These are phyloP conservation scores for Himantopus leucocephalus DNA, from an alignment of 2,113 vertebrate species.

Conservation along the genomic window DNA sequence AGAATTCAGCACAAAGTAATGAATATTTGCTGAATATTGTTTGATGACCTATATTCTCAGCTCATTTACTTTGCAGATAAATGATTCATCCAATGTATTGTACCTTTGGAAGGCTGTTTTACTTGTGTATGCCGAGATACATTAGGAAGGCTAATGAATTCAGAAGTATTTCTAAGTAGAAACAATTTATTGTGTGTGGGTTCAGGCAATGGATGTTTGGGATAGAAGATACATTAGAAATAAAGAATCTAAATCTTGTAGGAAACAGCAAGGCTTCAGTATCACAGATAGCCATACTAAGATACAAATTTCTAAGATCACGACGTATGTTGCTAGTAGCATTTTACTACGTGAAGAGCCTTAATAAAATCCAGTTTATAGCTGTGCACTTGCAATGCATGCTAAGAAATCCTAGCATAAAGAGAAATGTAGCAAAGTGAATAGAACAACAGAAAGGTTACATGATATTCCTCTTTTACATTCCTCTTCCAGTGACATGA, in stretches of 20 bases:
- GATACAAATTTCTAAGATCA: background rate
- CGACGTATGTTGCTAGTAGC: background rate
- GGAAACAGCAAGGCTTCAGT: background rate
- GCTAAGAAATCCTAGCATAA: background rate
- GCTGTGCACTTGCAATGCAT: background rate
- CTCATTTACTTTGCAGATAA: slow-evolving; percentile 28
- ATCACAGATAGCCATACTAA: background rate
- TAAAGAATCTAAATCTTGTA: background rate
- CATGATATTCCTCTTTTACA: background rate
- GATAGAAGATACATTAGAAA: background rate
- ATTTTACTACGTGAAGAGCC: background rate
- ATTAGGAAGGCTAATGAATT: background rate
- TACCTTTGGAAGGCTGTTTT: background rate
- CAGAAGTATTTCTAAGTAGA: background rate
- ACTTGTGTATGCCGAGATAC: background rate
- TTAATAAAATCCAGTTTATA: background rate
- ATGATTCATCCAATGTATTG: background rate
- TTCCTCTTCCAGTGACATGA: background rate
- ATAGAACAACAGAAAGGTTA: background rate
- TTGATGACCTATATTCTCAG: slow-evolving; percentile 2
- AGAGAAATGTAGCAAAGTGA: accelerated
- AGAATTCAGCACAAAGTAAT: background rate
- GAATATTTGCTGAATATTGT: background rate
- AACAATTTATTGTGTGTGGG: background rate
- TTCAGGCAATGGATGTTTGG: background rate